Percentiles rank a stretch among this genome's conserved stretches.
Conservation (phyloP, 2,888 invertebrate genomes). For the Andricus quercusramuli region DNA sequence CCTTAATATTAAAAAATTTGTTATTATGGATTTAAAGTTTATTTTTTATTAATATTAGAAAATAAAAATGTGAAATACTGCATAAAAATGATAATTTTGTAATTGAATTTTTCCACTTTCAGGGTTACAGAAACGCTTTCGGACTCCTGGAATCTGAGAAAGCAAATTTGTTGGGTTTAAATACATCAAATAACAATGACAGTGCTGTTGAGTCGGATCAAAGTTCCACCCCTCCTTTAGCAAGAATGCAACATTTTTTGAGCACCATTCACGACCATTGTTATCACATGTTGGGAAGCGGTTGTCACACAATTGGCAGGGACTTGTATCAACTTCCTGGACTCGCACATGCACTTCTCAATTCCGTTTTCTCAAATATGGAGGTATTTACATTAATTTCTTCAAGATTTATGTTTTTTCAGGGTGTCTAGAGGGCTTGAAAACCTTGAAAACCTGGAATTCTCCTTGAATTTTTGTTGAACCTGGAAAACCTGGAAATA, state of each 20-base stretch:
- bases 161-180: conserved; percentile 86
- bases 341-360: conserved; percentile 86
- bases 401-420: too few species aligned
- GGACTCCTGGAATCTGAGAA: conserved; percentile 88
- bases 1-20: too few species aligned
- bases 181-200: conserved; percentile 68
- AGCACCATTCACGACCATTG: conserved; percentile 89
- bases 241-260: conserved; percentile 92
- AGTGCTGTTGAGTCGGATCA: conserved; percentile 77
- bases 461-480: too few species aligned
- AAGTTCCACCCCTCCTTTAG: conserved; percentile 82
- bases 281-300: conserved; percentile 86
- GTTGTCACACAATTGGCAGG: conserved; percentile 84
- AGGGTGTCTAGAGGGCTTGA: too few species aligned
- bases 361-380: conserved; percentile 86
- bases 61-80: too few species aligned
- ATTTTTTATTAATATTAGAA: too few species aligned
- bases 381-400: conserved; percentile 76
- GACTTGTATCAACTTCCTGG: conserved; percentile 91
- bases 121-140: conserved; percentile 86
- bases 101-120: conserved; percentile 7
- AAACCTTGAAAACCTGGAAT: too few species aligned
- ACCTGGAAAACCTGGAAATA: too few species aligned
- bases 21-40: neutral
- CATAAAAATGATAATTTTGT: neutral